A percentile compares a stretch with the other conserved stretches of the same genome.
These are phyloP conservation scores for Micromesistius poutassou DNA, from an alignment of 2,797 vertebrate species.

Conservation along the genomic window DNA sequence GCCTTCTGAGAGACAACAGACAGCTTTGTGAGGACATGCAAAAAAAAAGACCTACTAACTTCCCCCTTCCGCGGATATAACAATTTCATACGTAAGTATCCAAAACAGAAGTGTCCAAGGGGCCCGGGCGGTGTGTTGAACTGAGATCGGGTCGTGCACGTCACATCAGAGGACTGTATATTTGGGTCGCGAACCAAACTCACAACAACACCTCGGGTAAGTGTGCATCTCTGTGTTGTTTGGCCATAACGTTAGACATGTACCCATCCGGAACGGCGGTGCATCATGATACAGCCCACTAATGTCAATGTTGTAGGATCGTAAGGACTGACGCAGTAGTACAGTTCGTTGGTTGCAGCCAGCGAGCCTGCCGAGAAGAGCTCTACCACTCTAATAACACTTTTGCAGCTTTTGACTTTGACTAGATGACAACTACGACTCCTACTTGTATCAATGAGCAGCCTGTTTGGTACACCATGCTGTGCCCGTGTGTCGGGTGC, in stretches of 20 bases:
- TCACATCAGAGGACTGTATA: background rate
- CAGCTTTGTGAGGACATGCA: constrained; percentile 36
- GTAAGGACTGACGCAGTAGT: background rate
- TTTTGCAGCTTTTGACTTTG: background rate
- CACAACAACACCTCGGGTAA: background rate
- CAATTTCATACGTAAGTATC: too few species aligned
- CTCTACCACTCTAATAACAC: background rate
- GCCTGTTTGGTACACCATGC: too few species aligned
- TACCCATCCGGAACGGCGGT: too few species aligned
- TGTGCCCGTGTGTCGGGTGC: too few species aligned
- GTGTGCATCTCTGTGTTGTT: background rate
- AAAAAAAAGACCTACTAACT: background rate
- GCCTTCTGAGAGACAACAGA: constrained; percentile 44
- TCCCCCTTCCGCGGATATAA: background rate
- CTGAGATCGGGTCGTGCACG: background rate
- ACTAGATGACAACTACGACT: background rate
- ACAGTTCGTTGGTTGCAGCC: background rate
- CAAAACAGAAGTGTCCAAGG: background rate
- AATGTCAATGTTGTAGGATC: background rate
- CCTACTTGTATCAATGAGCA: too few species aligned
- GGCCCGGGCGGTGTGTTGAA: background rate
- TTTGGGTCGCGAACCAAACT: background rate
- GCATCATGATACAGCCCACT: background rate
- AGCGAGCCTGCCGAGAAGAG: background rate
- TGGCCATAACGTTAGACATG: background rate